These are phyloP conservation scores for Castor canadensis DNA, from an alignment of 2,113 vertebrate genomes.

Conservation along the genomic window DNA sequence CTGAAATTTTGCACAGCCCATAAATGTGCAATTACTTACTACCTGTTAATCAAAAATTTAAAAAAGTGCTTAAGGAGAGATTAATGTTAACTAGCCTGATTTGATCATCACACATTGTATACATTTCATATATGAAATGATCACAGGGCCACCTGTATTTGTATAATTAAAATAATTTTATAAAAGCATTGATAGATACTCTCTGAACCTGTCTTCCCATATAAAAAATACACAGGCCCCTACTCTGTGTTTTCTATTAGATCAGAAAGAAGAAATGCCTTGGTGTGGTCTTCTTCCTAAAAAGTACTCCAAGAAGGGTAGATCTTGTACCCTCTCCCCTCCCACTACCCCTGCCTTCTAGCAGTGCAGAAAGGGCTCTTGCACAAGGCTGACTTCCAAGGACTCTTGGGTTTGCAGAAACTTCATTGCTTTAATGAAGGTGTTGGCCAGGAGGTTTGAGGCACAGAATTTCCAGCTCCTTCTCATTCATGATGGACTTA, in stretches of 20 bases:
- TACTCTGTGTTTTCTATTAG: too few relatives aligned
- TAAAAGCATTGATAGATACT: background rate
- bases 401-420: constrained; percentile 58
- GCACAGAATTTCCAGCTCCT: constrained; percentile 47
- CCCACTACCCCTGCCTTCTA: background rate
- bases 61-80: background rate
- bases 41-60: background rate
- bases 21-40: too few relatives aligned
- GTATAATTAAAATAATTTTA: too few relatives aligned
- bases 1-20: too few relatives aligned
- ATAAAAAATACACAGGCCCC: background rate
- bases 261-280: background rate
- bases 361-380: constrained; percentile 45
- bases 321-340: accelerated
- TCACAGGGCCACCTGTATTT: accelerated
- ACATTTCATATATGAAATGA: background rate
- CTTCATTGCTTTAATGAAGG: constrained; percentile 61
- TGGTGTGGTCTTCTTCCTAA: too few relatives aligned
- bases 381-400: background rate
- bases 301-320: accelerated
- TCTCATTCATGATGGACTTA: constrained; percentile 68
- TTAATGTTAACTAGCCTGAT: background rate
- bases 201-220: accelerated
- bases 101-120: background rate
- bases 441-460: constrained; percentile 53